Evolutionary conservation across 2,797 vertebrate species (phyloP), one percentile per base, ranked within the genome.

Genomic region (Pseudomugil gertrudae): DNA sequence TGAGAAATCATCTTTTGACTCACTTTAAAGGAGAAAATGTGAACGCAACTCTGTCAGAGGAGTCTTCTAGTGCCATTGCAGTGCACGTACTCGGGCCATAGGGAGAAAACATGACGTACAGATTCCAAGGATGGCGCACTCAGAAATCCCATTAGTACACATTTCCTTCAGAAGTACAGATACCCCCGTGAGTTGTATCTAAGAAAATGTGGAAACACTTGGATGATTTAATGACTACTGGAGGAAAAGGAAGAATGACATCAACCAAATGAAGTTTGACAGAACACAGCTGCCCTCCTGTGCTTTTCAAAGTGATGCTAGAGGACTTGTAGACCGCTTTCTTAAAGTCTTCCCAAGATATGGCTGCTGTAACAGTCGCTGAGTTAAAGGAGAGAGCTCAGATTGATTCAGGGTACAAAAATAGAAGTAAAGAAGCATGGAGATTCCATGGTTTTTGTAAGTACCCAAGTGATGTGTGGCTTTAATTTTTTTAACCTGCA

Each of bases 381-480:
- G 73, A 83, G 69, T 92, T 87, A 84, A 74, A 53, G 92, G 91
- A 90, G 89, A 92, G 76, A 80, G 78, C 86, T 88, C 91, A 85
- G 80, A 87, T 88, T 90, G 90, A 90, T 84, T 92, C 84, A 90
- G 89, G 84, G 87, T 93, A 90, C 92, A 90, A 86, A 89, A 89
- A 87, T 92, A 92, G 89, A 76, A 93, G 85, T 92, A 91, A 87
- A 89, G 91, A 83, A 91, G 89, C 92, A 83, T 93, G 92, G 90
- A 90, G 90, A 85, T 84, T 74, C 91, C 89, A 80, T 91, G 88
- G 75, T 87, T 89, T 88, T 93, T 93, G 94, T 94, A 94, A 94
- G 94, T 94, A 94, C 92, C 90, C 54, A 73, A 81, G 75, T 87
- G 64, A 87, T 81, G 67, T 15, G 57, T 87, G 79, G 75, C 74